Base-by-base conservation (phyloP, 2,888 invertebrate genomes). In the Apantesis nais region DNA sequence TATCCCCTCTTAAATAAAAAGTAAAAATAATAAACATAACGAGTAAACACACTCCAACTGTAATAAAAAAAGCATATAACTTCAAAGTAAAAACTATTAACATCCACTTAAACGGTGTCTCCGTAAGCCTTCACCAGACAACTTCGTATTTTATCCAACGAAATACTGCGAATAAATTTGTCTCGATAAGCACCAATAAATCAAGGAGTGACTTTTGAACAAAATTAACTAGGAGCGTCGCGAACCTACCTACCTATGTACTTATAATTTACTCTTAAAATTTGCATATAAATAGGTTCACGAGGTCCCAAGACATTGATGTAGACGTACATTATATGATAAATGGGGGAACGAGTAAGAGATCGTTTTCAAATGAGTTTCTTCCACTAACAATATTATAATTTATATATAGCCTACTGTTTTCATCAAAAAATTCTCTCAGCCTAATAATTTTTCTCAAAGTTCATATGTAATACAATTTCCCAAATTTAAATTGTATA, bases 101-200 rank as follows among this genome's bases (percentile, higher is more conserved):
- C 65, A 71, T 66, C 55, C 31, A 19, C 48, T 48, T 66, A 66
- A 66, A 68, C 22, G 63, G 60, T 31, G 12, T 34, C 29, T 39
- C 41, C 31, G 2, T 58, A 71, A 78, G 68, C 71, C 41, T 39
- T 39, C 29, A 52, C 25, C 62, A 48, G 74, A 73, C 68, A 75
- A 72, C 71, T 75, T 64, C 52, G 39, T 41, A 74, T 83, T 76
- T 76, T 85, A 87, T 86, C 86, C 77, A 78, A 77, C 80, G 68
- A 82, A 85, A 76, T 86, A 80, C 73, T 76, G 67, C 82, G 85
- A 86, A 88, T 87, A 88, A 89, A 90, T 89, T 89, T 87, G 88
- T 88, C 85, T 73, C 83, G 87, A 89, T 90, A 90, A 89, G 87
- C 86, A 80, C 78, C 86, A 81, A 90, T 90, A 90, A 88, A 90